A percentile compares a stretch with the other conserved stretches of the same genome.
Conservation (phyloP, 2,888 invertebrate genomes). For the Drosophila niveifrons region DNA sequence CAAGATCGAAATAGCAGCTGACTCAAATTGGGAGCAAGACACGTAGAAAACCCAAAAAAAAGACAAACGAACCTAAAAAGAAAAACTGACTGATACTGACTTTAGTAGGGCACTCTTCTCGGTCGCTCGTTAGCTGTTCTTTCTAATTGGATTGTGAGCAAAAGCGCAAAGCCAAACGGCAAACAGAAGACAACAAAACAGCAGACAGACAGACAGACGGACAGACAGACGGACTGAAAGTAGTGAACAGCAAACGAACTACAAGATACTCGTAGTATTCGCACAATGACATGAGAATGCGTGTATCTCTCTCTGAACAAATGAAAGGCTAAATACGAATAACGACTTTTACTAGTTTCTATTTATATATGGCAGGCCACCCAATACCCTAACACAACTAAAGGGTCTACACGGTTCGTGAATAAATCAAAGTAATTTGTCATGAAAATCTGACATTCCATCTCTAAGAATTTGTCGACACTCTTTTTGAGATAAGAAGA, state of each 20-base stretch:
- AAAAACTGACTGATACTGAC: slow-evolving; percentile 27
- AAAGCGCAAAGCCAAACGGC: slow-evolving; percentile 15
- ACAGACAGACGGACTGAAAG: neutral
- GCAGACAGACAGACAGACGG: no score
- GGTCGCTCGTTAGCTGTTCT: slow-evolving; percentile 32
- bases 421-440: neutral
- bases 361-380: neutral
- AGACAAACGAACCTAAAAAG: neutral
- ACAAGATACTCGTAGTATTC: slow-evolving; percentile 10
- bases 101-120: slow-evolving; percentile 55
- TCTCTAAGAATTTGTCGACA: no score
- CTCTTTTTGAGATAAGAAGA: no score
- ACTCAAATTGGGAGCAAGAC: slow-evolving; percentile 56
- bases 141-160: slow-evolving; percentile 59
- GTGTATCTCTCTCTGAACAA: slow-evolving; percentile 17
- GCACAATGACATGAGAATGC: slow-evolving; percentile 31
- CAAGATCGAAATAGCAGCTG: slow-evolving; percentile 61
- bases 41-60: slow-evolving; percentile 20
- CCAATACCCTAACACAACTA: slow-evolving; percentile 2
- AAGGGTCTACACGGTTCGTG: neutral
- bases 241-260: slow-evolving; percentile 19
- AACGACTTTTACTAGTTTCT: slow-evolving; percentile 32
- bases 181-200: neutral
- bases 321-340: slow-evolving; percentile 34
- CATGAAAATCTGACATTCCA: neutral